A percentile compares a stretch with the other conserved stretches of the same genome.
Conservation (phyloP, 2,113 vertebrate species). For the Oreotrochilus melanogaster region DNA sequence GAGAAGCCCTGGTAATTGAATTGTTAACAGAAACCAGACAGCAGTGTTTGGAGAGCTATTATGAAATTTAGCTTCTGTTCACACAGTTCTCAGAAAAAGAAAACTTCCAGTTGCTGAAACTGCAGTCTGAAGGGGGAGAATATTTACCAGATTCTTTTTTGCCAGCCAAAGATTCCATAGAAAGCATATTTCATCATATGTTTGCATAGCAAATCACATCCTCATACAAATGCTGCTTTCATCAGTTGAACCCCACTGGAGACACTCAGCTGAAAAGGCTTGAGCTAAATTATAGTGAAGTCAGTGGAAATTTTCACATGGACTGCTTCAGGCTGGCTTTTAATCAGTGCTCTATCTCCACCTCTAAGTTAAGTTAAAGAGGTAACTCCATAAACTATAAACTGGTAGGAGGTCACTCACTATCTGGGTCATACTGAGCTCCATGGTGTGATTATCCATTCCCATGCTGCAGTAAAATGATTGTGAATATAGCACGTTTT, state of each 20-base stretch:
- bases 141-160: constrained; percentile 44
- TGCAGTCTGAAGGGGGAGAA: constrained; percentile 36
- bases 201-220: constrained; percentile 31
- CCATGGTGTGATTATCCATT: not conserved
- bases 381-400: not conserved
- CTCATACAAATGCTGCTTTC: not conserved
- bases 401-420: not conserved
- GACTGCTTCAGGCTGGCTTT: not conserved
- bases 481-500: not conserved
- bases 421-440: not conserved
- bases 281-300: not conserved
- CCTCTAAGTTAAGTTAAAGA: not conserved
- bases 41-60: constrained; percentile 17
- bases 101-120: constrained; percentile 44
- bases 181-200: not conserved
- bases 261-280: not conserved
- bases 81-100: constrained; percentile 54
- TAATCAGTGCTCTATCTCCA: not conserved
- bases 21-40: constrained; percentile 49
- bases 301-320: not conserved
- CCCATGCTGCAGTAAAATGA: not conserved
- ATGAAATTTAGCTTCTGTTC: constrained; percentile 61
- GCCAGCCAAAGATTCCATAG: constrained; percentile 25
- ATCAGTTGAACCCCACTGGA: not conserved
- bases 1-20: not conserved